Evolutionary conservation across 2,797 vertebrate genomes (phyloP), one percentile per base, ranked within the genome.

Genomic region (Mycteria americana): DNA sequence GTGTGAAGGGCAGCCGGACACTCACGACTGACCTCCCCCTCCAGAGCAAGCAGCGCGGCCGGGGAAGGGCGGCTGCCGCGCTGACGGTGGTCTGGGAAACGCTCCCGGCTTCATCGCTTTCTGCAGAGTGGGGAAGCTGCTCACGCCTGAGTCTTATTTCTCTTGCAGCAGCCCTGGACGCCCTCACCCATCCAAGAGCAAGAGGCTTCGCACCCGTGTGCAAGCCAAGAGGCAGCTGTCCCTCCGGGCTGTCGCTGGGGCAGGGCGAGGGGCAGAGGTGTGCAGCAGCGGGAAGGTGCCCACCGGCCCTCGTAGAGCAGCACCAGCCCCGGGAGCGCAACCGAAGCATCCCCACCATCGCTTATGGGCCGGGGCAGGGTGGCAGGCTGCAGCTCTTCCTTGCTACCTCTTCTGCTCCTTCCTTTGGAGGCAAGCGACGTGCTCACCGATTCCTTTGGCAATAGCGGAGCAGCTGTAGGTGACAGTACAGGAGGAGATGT

Each of bases 131-230:
- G 27, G 25, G 12, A 84, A 78, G 11, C 30, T 31, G 11, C 33
- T 79, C 0, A 0, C 4, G 7, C 13, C 62, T 24, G 13, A 19
- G 5, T 33, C 46, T 82, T 76, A 16, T 23, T 70, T 50, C 45
- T 81, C 1, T 16, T 25, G 48, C 56, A 63, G 59, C 30, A 60
- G 6, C 41, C 41, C 51, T 56, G 33, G 64, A 9, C 0, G 3
- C n/a, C 22, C 41, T 33, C 65, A 57, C 3, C 22, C 21, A 21
- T 5, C 41, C 41, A 35, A 73, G 33, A 45, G 39, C 21, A 33
- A 33, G 39, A 45, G 19, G 45, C 9, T 79, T 63, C 0, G 0
- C 22, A 27, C 24, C 27, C 27, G 46, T 4, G 2, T 0, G 0
- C 5, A 2, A 45, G 53, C n/a, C 41, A 33, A 62, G 57, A 46